phyloP scores from a whole-genome alignment of 2,113 vertebrate species.

The Pluvialis apricaria region DNA sequence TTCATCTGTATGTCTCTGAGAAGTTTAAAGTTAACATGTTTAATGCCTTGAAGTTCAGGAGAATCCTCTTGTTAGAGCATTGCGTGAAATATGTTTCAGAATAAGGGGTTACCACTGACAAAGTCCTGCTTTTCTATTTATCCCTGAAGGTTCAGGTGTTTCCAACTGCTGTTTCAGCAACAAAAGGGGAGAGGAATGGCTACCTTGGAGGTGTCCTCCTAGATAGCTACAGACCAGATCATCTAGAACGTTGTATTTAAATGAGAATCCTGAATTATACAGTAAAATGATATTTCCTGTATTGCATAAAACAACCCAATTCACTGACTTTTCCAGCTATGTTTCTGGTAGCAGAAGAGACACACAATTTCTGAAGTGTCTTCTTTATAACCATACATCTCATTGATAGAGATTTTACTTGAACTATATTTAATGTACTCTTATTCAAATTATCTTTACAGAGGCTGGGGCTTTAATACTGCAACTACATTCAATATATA shows the following conservation, averaged over 20 bases:
- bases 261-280: background rate
- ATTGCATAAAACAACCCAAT: background rate
- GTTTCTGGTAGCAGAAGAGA: background rate
- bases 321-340: background rate
- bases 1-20: background rate
- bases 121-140: background rate
- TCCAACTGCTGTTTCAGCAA: background rate
- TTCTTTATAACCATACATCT: background rate
- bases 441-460: background rate
- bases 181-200: background rate
- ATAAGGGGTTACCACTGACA: background rate
- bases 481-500: background rate
- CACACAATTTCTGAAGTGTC: background rate
- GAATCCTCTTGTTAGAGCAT: background rate
- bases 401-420: background rate
- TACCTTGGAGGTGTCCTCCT: background rate
- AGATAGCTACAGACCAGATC: background rate
- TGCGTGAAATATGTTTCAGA: background rate
- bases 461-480: background rate
- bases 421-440: background rate
- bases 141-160: background rate
- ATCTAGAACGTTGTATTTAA: background rate
- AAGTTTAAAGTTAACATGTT: background rate
- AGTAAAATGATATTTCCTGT: background rate
- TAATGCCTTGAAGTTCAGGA: background rate